These are phyloP conservation scores for Mormyrus iriodes DNA, from an alignment of 2,113 vertebrate species.

Conservation along the genomic window DNA sequence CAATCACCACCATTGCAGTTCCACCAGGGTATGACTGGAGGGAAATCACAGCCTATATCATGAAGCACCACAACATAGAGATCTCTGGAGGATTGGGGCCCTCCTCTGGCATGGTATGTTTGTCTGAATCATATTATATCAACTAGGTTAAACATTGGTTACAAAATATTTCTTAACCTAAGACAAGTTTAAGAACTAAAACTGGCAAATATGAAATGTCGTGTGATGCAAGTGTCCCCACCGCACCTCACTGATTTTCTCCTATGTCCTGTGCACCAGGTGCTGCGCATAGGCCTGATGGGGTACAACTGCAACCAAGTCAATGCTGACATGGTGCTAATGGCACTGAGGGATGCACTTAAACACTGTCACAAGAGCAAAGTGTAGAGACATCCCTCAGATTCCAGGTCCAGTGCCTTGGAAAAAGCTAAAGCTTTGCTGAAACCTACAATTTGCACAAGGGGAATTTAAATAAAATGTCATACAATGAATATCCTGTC, in stretches of 20 bases:
- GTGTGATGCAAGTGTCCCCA: neutral
- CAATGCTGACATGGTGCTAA: slow-evolving; percentile 69
- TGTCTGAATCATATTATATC: neutral
- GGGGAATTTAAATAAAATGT: slow-evolving; percentile 61
- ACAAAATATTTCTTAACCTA: neutral
- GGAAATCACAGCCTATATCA: slow-evolving; percentile 70
- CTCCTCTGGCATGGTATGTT: slow-evolving; percentile 72
- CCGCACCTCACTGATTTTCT: neutral
- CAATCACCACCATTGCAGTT: slow-evolving; percentile 75
- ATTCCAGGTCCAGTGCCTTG: neutral
- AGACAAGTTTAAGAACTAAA: neutral
- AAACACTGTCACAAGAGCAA: slow-evolving; percentile 67
- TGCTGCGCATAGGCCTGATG: slow-evolving; percentile 89
- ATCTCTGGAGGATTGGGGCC: slow-evolving; percentile 84
- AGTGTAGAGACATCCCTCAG: slow-evolving; percentile 49
- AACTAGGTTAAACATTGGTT: neutral
- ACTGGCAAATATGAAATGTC: neutral
- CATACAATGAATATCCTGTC: slow-evolving; percentile 48
- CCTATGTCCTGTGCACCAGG: slow-evolving; percentile 54
- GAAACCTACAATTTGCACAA: neutral
- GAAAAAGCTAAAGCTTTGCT: neutral
- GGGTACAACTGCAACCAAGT: slow-evolving; percentile 78
- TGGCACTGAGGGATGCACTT: slow-evolving; percentile 73
- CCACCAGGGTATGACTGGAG: slow-evolving; percentile 79
- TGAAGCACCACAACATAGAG: slow-evolving; percentile 76